Base-by-base conservation (phyloP, 2,113 vertebrate species). In the Aegotheles bennettii region DNA sequence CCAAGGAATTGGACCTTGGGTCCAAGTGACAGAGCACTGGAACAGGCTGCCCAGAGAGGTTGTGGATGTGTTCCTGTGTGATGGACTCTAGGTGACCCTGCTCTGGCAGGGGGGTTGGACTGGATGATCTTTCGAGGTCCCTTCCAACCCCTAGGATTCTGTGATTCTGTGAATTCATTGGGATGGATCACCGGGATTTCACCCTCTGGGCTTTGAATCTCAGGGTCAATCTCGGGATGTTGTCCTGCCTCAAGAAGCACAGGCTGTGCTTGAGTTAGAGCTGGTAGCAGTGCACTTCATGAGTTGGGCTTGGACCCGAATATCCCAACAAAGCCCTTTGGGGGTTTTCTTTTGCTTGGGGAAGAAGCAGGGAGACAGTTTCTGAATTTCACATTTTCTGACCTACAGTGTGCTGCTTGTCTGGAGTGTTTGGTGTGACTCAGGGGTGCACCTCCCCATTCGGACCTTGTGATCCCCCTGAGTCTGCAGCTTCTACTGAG, bases 391-490 rank as follows among this genome's bases (percentile, higher is more conserved):
- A 35, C 24, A 0, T 67, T 53, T 67, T 29, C n/a, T 67, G 26
- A 6, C 28, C 10, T 23, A 1, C 2, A 20, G 5, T 1, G 0
- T 10, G 75, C 11, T 26, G 20, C 23, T 57, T 6, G 1, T 33
- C 67, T 54, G 78, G 73, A 15, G 11, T 6, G 6, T 16, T 77
- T 65, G 65, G 3, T 31, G 57, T 18, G 38, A 16, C 16, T 6
- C 33, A 7, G 71, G 40, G 56, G 28, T 35, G 7, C 5, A 2
- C 2, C 33, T 64, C 26, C 47, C 70, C 45, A 24, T 2, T 35
- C 65, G n/a, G 25, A 60, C 6, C 51, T 53, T 2, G 0, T 1
- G 45, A 47, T 10, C n/a, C 65, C 54, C 35, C 13, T 5, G 2
- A 29, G 13, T 11, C 59, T 47, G 47, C 77, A 93, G 77, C 71